These are phyloP conservation scores for Potorous gilbertii DNA, from an alignment of 2,797 vertebrate species.

Conservation along the genomic window DNA sequence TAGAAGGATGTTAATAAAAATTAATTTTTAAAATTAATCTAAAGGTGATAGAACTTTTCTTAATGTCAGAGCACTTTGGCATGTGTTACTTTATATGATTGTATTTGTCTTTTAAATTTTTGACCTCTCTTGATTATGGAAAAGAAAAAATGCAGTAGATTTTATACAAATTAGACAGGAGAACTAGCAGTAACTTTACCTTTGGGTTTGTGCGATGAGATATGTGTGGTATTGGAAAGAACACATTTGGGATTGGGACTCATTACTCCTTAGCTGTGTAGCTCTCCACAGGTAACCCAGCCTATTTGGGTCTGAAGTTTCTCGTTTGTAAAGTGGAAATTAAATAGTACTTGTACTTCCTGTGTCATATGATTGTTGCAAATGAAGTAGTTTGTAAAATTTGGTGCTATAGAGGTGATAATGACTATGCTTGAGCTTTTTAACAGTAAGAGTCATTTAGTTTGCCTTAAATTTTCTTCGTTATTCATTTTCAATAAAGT, in stretches of 20 bases:
- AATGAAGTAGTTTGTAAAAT: background rate
- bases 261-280: background rate
- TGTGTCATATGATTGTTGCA: background rate
- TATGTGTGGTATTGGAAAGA: background rate
- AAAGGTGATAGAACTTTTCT: slow-evolving; percentile 23
- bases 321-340: background rate
- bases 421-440: slow-evolving; percentile 31
- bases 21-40: background rate
- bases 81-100: background rate
- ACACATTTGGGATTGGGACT: background rate
- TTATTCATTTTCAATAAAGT: background rate
- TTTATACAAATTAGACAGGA: slow-evolving; percentile 50
- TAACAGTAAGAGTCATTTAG: slow-evolving; percentile 37
- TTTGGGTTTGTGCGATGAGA: background rate
- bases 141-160: slow-evolving; percentile 33
- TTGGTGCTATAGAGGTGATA: background rate
- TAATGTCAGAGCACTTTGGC: slow-evolving; percentile 14
- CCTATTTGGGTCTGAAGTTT: background rate
- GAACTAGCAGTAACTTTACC: background rate
- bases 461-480: slow-evolving; percentile 33
- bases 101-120: background rate
- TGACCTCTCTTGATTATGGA: slow-evolving; percentile 4
- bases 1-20: background rate
- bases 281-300: background rate
- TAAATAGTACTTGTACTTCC: background rate